Percentiles rank a stretch among this genome's conserved stretches.
These are phyloP conservation scores for Hofmannophila pseudospretella DNA, from an alignment of 2,888 invertebrate species.

Conservation along the genomic window DNA sequence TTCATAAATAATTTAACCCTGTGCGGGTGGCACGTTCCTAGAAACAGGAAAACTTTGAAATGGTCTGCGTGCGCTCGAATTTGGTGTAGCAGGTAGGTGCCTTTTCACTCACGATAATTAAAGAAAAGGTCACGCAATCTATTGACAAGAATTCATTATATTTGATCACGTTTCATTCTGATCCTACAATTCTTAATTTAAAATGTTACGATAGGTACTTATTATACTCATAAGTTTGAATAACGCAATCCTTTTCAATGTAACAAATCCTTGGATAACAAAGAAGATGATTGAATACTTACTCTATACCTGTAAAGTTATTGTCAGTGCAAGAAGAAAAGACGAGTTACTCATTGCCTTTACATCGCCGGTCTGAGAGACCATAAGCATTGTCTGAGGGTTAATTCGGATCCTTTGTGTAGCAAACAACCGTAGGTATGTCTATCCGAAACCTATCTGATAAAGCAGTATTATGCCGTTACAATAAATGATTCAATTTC, in stretches of 20 bases:
- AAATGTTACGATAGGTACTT: no score
- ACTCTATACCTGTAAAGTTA: no score
- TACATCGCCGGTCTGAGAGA: slow-evolving; percentile 2
- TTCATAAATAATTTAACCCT: slow-evolving; percentile 9
- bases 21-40: neutral
- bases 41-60: neutral
- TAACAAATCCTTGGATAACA: no score
- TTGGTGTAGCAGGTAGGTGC: no score
- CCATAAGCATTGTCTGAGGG: slow-evolving; percentile 18
- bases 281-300: no score
- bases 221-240: no score
- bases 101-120: no score
- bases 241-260: no score
- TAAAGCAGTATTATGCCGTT: slow-evolving; percentile 67
- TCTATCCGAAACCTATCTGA: slow-evolving; percentile 66
- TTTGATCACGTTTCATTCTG: no score
- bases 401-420: slow-evolving; percentile 35
- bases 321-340: slow-evolving; percentile 2
- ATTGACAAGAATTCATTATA: no score
- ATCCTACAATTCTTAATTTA: no score
- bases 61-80: neutral
- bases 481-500: slow-evolving; percentile 77
- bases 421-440: slow-evolving; percentile 57
- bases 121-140: no score
- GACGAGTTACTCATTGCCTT: slow-evolving; percentile 1